Percentiles rank a stretch among this genome's conserved stretches.
phyloP scores from a whole-genome alignment of 2,113 vertebrate species.

The Gnathonemus echidnorhynchus region DNA sequence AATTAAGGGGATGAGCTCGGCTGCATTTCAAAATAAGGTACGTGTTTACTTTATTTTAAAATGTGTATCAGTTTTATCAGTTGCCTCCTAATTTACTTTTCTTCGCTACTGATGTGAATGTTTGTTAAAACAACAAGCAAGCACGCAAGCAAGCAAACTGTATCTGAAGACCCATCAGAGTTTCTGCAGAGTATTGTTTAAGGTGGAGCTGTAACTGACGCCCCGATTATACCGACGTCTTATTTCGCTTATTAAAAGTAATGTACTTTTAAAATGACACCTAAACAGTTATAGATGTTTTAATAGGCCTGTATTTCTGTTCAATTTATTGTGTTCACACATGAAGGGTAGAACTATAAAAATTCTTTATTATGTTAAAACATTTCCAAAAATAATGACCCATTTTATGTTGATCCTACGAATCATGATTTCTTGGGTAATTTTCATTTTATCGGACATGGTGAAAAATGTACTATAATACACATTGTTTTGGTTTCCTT shows the following conservation, averaged over 20 bases:
- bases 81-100: neutral
- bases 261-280: neutral
- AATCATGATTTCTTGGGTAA: neutral
- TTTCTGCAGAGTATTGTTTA: neutral
- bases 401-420: neutral
- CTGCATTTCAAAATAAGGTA: slow-evolving; percentile 42
- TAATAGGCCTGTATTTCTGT: neutral
- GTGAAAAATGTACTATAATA: neutral
- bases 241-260: neutral
- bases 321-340: neutral
- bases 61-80: neutral
- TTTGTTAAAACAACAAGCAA: neutral
- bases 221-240: neutral
- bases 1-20: slow-evolving; percentile 37
- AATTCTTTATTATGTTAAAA: neutral
- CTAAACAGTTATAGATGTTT: neutral
- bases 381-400: neutral
- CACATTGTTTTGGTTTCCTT: neutral
- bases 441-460: neutral
- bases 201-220: neutral
- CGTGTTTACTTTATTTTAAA: slow-evolving; percentile 24
- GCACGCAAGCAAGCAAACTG: neutral
- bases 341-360: neutral
- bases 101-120: neutral
- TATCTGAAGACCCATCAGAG: neutral